phyloP scores from a whole-genome alignment of 2,113 vertebrate species.

The Salvelinus sp. region DNA sequence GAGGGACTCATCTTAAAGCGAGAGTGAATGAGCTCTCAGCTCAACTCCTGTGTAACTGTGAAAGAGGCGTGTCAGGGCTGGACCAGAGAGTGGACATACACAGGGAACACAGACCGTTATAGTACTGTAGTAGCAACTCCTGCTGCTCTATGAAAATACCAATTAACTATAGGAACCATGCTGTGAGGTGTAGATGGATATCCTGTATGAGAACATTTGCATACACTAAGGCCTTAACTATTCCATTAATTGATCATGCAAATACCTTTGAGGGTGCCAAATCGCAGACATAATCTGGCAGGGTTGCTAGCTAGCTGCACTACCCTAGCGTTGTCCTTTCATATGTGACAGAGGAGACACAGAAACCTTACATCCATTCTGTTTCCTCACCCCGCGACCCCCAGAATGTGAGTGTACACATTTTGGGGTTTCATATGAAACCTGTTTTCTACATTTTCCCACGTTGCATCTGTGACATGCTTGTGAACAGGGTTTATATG shows the following conservation, averaged over 20 bases:
- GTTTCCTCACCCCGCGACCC: slow-evolving; percentile 11
- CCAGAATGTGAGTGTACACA: slow-evolving; percentile 13
- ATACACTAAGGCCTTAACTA: slow-evolving; percentile 57
- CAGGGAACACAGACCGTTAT: neutral
- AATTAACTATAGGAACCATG: slow-evolving; percentile 54
- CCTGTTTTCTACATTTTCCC: slow-evolving; percentile 37
- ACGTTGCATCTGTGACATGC: slow-evolving; percentile 31
- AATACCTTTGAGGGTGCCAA: slow-evolving; percentile 42
- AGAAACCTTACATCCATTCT: slow-evolving; percentile 23
- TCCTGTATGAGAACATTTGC: slow-evolving; percentile 51
- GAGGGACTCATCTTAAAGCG: too few species aligned
- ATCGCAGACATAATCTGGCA: slow-evolving; percentile 15
- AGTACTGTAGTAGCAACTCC: neutral
- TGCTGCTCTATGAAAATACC: slow-evolving; percentile 46
- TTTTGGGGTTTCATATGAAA: slow-evolving; percentile 3
- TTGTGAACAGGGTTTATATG: slow-evolving; percentile 49
- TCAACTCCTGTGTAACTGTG: too few species aligned
- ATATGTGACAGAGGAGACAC: neutral
- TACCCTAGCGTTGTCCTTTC: slow-evolving; percentile 9
- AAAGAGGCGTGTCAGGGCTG: too few species aligned
- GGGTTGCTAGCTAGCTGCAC: neutral
- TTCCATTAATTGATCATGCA: slow-evolving; percentile 65
- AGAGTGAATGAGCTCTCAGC: too few species aligned
- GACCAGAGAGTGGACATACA: too few species aligned
- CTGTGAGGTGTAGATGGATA: slow-evolving; percentile 51